Evolutionary conservation across 2,797 vertebrate genomes (phyloP).

Genomic region (Pogonophryne albipinna): DNA sequence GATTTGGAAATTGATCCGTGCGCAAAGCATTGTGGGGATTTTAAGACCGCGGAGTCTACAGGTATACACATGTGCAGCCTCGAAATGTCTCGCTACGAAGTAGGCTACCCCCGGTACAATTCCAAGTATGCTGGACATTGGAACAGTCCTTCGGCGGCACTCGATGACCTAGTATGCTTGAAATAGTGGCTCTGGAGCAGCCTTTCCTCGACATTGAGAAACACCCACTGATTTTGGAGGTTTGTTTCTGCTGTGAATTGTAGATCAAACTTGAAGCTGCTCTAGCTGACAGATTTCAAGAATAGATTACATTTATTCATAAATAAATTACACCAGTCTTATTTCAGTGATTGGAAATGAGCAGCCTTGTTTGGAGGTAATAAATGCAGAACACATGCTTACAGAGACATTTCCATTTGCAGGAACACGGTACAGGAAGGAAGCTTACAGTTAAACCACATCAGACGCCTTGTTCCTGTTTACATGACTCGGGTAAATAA

Average conservation of each 20-base stretch:
- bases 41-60: too few species aligned
- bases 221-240: background rate
- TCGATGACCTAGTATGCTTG: too few species aligned
- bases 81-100: too few species aligned
- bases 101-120: too few species aligned
- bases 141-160: too few species aligned
- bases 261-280: constrained; percentile 39
- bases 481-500: constrained; percentile 29
- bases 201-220: too few species aligned
- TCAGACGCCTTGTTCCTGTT: constrained; percentile 38
- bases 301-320: constrained; percentile 80
- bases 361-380: constrained; percentile 73
- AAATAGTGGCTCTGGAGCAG: too few species aligned
- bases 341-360: constrained; percentile 64
- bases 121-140: too few species aligned
- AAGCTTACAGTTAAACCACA: constrained; percentile 33
- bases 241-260: constrained; percentile 7
- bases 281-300: constrained; percentile 65
- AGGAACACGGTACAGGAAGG: constrained; percentile 54
- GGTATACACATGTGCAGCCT: too few species aligned
- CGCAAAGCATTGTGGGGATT: too few species aligned
- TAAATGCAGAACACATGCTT: constrained; percentile 78
- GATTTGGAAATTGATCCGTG: too few species aligned
- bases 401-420: constrained; percentile 67
- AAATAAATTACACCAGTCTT: constrained; percentile 70